Percentiles rank a stretch among this genome's conserved stretches.
These are phyloP conservation scores for Glareola pratincola DNA, from an alignment of 2,113 vertebrate genomes.

Conservation along the genomic window DNA sequence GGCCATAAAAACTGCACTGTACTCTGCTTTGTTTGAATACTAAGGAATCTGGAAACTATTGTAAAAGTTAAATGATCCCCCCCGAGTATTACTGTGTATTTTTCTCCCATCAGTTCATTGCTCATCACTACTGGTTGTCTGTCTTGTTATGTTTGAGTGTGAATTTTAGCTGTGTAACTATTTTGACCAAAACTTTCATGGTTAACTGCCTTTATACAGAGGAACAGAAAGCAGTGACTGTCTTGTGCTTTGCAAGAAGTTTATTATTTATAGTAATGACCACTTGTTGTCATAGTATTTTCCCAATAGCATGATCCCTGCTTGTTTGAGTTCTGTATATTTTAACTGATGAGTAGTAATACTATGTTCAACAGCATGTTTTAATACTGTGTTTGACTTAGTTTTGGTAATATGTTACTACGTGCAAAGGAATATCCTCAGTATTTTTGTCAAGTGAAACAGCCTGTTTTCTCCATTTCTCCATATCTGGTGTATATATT, in stretches of 20 bases:
- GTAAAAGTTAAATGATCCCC: neutral
- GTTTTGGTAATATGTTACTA: neutral
- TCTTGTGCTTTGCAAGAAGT: neutral
- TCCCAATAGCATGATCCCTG: neutral
- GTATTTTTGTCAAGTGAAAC: neutral
- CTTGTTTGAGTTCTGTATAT: neutral
- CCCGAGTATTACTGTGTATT: neutral
- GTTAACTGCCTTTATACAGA: neutral
- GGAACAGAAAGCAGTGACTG: neutral
- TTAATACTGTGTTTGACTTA: neutral
- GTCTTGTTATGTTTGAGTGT: neutral
- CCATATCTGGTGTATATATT: neutral
- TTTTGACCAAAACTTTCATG: neutral
- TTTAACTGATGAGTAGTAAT: neutral
- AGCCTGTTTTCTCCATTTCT: neutral
- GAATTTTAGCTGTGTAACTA: neutral
- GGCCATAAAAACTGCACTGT: neutral
- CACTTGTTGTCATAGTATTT: neutral
- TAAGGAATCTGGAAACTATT: neutral
- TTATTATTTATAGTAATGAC: neutral
- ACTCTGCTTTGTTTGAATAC: neutral
- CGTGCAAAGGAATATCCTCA: neutral
- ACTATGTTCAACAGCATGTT: neutral
- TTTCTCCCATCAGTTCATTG: neutral
- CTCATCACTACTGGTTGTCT: neutral